Evolutionary conservation across 2,888 invertebrate species (phyloP).

Genomic region (Byasa hedistus): DNA sequence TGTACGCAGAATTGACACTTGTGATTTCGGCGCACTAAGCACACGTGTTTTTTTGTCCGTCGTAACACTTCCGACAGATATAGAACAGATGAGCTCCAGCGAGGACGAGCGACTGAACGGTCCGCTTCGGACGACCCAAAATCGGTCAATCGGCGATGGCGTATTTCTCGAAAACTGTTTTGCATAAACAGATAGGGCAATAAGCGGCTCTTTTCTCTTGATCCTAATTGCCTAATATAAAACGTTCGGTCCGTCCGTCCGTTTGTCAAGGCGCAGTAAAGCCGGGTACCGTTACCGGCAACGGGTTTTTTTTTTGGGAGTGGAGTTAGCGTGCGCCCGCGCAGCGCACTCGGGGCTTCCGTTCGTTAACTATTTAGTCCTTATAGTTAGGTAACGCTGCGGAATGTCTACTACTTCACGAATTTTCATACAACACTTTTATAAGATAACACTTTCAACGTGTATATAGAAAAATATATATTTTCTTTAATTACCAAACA

Average conservation of each 20-base stretch:
- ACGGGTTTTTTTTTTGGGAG: conserved; percentile 56
- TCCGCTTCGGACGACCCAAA: conserved; percentile 9
- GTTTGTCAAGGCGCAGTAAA: conserved; percentile 49
- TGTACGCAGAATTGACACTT: conserved; percentile 18
- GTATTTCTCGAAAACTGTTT: conserved; percentile 20
- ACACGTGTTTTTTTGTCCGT: not conserved
- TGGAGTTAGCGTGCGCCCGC: conserved; percentile 33
- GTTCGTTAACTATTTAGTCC: conserved; percentile 16
- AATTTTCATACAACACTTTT: too few relatives aligned
- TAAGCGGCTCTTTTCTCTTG: conserved; percentile 31
- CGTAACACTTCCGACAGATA: not conserved
- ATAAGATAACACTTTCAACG: too few relatives aligned
- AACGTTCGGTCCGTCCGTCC: conserved; percentile 46
- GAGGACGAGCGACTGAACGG: not conserved
- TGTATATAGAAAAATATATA: too few relatives aligned
- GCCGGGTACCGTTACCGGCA: conserved; percentile 57
- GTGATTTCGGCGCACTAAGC: not conserved
- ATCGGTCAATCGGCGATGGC: conserved; percentile 7
- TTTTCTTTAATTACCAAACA: too few relatives aligned
- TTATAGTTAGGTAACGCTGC: conserved; percentile 7
- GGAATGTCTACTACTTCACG: too few relatives aligned
- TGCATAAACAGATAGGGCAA: conserved; percentile 29
- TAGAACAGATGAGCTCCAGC: not conserved
- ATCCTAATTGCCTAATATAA: conserved; percentile 69
- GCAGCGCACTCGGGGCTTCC: conserved; percentile 29